Evolutionary conservation across 2,888 invertebrate species (phyloP).

Genomic region (Pristionchus japonicus): DNA sequence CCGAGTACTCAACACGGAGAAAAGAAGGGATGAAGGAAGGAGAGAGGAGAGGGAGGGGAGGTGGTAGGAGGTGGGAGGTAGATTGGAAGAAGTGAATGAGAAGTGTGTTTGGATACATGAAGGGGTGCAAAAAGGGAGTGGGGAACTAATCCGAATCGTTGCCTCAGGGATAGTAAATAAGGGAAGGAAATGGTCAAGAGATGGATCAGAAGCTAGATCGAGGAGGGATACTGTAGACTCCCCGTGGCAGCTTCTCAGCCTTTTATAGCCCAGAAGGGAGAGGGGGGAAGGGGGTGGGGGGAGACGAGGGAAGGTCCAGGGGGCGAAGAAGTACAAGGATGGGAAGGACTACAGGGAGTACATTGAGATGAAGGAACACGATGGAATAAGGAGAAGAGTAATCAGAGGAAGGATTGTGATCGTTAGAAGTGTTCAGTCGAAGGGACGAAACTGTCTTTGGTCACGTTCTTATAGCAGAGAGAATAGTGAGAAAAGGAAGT

Average conservation of each 20-base stretch:
- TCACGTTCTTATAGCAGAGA: slow-evolving; percentile 19
- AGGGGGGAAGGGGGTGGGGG: background rate
- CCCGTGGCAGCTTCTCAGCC: background rate
- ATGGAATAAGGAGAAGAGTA: background rate
- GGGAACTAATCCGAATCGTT: slow-evolving; percentile 16
- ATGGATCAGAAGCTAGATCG: background rate
- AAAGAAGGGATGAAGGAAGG: background rate
- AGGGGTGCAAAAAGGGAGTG: slow-evolving; percentile 19
- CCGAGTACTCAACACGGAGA: background rate
- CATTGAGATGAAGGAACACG: background rate
- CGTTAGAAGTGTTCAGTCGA: background rate
- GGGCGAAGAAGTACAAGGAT: background rate
- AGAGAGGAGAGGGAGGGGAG: background rate
- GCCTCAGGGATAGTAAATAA: background rate
- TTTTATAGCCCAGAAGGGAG: background rate
- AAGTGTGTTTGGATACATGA: slow-evolving; percentile 34
- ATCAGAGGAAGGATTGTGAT: background rate
- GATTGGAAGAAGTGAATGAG: slow-evolving; percentile 35
- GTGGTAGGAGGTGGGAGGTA: background rate
- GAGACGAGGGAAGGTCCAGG: no score
- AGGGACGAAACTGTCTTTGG: background rate
- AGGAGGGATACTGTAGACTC: background rate
- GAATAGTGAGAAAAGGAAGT: slow-evolving; percentile 17
- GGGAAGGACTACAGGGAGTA: background rate
- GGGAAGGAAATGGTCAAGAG: background rate